Base-by-base conservation (phyloP, 2,797 vertebrate species). In the Pseudomugil gertrudae region DNA sequence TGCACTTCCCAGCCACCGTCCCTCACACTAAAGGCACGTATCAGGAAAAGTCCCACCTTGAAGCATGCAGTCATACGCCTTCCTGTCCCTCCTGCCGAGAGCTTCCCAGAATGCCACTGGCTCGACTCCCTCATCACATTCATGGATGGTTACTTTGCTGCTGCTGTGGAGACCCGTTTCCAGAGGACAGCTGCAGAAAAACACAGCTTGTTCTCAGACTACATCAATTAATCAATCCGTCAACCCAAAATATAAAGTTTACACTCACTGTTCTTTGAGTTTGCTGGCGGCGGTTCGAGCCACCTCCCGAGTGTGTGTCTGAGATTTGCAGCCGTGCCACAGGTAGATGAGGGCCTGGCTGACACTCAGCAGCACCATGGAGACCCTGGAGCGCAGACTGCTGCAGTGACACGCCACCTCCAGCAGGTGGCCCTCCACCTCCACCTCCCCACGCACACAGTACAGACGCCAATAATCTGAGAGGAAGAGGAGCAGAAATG, bases 31-130 rank as follows among this genome's bases (percentile, higher is more conserved):
- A n/a, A n/a, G n/a, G n/a, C n/a, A n/a, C n/a, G n/a, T n/a, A n/a
- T n/a, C n/a, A n/a, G n/a, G n/a, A n/a, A n/a, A n/a, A n/a, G n/a
- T n/a, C n/a, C n/a, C n/a, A n/a, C 23, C 98, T 96, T 98, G 97
- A 69, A 99, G 92, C 98, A 99, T 99, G 84, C 98, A 99, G 69
- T 99, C 98, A 1, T 99, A 99, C 30, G 97, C 96, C 83, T 99
- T 99, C 68, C 98, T 93, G 88, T 99, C 98, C 88, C 96, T 96
- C 56, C 95, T 93, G 61, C 97, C 96, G 29, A 99, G 69, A 0
- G 97, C 97, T 0, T 99, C 98, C 97, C 98, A 99, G 94, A 99
- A 98, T 32, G 95, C 97, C 35, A 93, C 66, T 0, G 95, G 95
- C 90, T 99, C 98, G 0, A 92, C 88, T 1, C 98, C 98, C 84